Conservation (phyloP, 2,797 vertebrate species). For the Prionace glauca region DNA sequence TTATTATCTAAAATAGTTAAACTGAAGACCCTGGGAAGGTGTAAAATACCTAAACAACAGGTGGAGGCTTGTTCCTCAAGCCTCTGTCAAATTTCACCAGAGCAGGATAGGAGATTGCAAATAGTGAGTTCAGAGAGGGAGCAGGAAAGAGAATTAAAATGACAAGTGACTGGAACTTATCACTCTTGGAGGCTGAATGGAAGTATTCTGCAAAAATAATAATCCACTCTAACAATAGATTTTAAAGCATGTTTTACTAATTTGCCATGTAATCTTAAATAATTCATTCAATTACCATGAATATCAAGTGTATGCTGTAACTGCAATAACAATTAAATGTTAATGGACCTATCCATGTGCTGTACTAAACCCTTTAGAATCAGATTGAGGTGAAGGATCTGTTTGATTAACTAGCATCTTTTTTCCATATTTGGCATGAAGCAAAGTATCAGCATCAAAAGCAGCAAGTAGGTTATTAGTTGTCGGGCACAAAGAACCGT, state of each 20-base stretch:
- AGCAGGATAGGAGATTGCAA: neutral
- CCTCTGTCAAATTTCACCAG: neutral
- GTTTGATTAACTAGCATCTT: neutral
- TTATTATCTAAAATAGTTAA: neutral
- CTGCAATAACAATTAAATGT: neutral
- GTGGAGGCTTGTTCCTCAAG: neutral
- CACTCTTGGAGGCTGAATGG: neutral
- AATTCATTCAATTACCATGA: neutral
- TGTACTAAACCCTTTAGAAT: neutral
- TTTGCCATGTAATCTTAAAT: neutral
- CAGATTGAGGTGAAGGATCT: neutral
- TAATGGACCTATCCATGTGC: neutral
- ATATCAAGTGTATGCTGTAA: neutral
- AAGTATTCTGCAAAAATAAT: neutral
- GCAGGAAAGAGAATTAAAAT: neutral
- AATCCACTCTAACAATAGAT: neutral
- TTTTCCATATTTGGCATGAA: neutral
- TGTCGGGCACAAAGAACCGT: neutral
- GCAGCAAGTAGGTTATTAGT: neutral
- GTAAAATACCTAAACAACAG: neutral
- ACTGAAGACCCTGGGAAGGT: neutral
- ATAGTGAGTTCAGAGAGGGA: neutral
- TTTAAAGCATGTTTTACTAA: neutral
- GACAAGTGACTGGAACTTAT: neutral
- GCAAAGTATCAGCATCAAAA: neutral